Conservation (phyloP, 2,797 vertebrate species). For the Typhlichthys subterraneus region DNA sequence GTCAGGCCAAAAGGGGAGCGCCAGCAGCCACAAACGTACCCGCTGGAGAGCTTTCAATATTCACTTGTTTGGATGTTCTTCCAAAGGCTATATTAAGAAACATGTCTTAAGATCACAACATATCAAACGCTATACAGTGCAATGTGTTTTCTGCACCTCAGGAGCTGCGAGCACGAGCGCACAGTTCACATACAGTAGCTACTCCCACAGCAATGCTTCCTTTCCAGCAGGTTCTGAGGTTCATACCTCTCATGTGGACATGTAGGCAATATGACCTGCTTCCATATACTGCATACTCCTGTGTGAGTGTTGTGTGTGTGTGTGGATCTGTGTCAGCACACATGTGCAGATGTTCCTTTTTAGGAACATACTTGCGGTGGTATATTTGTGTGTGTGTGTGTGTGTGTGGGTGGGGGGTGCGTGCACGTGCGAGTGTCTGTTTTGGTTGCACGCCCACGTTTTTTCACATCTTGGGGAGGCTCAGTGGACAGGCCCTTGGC, state of each 20-base stretch:
- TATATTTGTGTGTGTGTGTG: too few relatives aligned
- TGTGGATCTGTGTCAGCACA: conserved; percentile 33
- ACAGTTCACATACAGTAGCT: conserved; percentile 32
- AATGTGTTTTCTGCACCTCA: background rate
- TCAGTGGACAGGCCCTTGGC: conserved; percentile 72
- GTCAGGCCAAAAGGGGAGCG: conserved; percentile 30
- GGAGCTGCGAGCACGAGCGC: conserved; percentile 13
- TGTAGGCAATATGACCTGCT: conserved; percentile 63
- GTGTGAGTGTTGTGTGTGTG: conserved; percentile 46
- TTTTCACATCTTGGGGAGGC: conserved; percentile 61
- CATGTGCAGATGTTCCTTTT: conserved; percentile 33
- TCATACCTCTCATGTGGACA: conserved; percentile 51
- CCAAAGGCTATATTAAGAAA: conserved; percentile 3
- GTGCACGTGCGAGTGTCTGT: background rate
- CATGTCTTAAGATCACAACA: conserved; percentile 10
- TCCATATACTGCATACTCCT: conserved; percentile 39
- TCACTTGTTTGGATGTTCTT: conserved; percentile 38
- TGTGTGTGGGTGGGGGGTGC: too few relatives aligned
- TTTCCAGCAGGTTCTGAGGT: conserved; percentile 42
- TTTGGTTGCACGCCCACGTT: conserved; percentile 13
- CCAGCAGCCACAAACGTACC: conserved; percentile 45
- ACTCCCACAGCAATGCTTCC: conserved; percentile 46
- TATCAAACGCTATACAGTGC: background rate
- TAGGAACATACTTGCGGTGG: background rate
- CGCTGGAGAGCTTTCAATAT: conserved; percentile 35